These are phyloP conservation scores for Takifugu flavidus DNA, from an alignment of 2,113 vertebrate genomes.

Conservation along the genomic window DNA sequence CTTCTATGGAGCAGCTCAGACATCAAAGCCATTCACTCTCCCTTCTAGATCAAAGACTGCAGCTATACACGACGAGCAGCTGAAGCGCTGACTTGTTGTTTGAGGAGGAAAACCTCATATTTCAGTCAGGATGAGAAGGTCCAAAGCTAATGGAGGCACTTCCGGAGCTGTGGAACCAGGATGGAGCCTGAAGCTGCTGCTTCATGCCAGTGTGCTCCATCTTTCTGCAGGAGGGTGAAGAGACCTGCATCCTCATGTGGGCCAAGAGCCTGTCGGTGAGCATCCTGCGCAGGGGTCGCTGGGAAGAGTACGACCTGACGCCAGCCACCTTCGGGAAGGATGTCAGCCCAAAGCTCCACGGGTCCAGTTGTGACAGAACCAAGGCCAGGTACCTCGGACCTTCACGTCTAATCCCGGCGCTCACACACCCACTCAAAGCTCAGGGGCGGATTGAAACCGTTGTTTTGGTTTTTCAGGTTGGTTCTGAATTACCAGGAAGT, in stretches of 20 bases:
- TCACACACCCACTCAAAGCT: too few relatives aligned
- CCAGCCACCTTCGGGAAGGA: conserved; percentile 73
- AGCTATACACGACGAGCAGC: too few relatives aligned
- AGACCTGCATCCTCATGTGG: conserved; percentile 82
- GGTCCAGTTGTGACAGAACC: conserved; percentile 71
- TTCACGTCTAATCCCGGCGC: too few relatives aligned
- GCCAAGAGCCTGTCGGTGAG: conserved; percentile 76
- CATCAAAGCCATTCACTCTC: not conserved
- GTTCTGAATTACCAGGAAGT: conserved; percentile 73
- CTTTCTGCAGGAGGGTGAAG: conserved; percentile 36
- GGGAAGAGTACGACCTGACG: conserved; percentile 75
- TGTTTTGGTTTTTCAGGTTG: conserved; percentile 52
- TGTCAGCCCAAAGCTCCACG: conserved; percentile 53
- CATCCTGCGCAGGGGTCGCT: conserved; percentile 56
- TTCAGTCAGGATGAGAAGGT: too few relatives aligned
- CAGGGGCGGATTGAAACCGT: too few relatives aligned
- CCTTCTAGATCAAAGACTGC: too few relatives aligned
- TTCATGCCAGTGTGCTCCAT: too few relatives aligned
- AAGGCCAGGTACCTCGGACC: conserved; percentile 58
- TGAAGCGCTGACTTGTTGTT: too few relatives aligned
- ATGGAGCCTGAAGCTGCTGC: too few relatives aligned
- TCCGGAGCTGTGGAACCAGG: too few relatives aligned
- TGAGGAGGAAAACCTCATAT: too few relatives aligned
- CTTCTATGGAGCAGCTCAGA: not conserved
- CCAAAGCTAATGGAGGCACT: too few relatives aligned